phyloP scores from a whole-genome alignment of 2,113 vertebrate species.

The Leucosticte australis region DNA sequence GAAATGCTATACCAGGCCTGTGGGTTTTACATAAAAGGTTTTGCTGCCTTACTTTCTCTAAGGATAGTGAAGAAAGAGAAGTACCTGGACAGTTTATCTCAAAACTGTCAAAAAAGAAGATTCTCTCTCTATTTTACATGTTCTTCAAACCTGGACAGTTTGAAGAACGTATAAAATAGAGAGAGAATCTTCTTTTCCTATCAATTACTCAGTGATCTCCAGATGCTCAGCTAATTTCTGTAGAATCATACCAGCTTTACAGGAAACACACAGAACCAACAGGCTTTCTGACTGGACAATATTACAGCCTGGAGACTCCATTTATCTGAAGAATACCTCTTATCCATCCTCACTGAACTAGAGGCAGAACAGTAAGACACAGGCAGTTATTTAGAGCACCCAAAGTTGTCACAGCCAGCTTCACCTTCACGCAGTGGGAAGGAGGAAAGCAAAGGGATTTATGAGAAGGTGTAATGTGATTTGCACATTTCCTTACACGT shows the following conservation, averaged over 20 bases:
- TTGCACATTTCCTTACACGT: neutral
- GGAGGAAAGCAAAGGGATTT: neutral
- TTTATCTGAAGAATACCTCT: neutral
- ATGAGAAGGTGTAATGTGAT: too few species aligned
- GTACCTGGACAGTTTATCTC: neutral
- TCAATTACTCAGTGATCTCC: fast-evolving
- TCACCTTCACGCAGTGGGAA: neutral
- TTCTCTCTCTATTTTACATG: too few species aligned
- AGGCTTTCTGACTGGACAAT: neutral
- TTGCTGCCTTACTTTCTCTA: neutral
- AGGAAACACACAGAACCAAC: neutral
- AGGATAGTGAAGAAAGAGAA: neutral
- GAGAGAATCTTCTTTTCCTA: neutral
- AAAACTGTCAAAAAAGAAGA: too few species aligned
- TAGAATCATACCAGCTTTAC: neutral
- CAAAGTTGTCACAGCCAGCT: neutral
- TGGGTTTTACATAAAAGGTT: neutral
- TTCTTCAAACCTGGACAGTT: too few species aligned
- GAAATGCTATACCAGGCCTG: neutral
- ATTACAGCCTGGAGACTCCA: neutral
- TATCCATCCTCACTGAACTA: neutral
- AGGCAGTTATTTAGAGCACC: neutral
- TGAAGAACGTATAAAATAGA: neutral
- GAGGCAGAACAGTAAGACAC: neutral
- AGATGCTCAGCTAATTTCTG: neutral